These are phyloP conservation scores for Maniola hyperantus DNA, from an alignment of 2,888 invertebrate genomes.

Conservation along the genomic window DNA sequence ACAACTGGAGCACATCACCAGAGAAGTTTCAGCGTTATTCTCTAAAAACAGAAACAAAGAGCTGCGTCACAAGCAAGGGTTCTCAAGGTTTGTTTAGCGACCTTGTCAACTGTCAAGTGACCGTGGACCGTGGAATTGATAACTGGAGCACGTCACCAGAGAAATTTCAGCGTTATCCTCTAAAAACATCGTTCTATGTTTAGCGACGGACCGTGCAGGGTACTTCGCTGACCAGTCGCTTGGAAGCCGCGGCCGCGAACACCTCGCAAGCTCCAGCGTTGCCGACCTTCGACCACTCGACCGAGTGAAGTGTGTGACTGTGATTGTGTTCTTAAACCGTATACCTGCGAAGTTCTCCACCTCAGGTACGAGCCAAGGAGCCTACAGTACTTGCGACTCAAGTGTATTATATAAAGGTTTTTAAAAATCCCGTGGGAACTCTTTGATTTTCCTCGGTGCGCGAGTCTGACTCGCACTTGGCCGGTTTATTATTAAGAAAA, in stretches of 20 bases:
- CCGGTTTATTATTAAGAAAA: too few species aligned
- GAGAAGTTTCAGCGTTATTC: conserved; percentile 68
- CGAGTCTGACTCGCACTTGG: too few species aligned
- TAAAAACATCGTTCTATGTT: conserved; percentile 61
- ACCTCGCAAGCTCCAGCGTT: conserved; percentile 74
- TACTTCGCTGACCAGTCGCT: conserved; percentile 69
- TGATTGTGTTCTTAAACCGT: conserved; percentile 66
- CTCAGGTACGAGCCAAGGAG: conserved; percentile 41
- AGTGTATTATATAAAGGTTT: conserved; percentile 23
- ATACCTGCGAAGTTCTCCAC: conserved; percentile 34
- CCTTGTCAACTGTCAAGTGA: conserved; percentile 65
- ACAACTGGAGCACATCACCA: conserved; percentile 50
- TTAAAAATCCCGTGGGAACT: too few species aligned
- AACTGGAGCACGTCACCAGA: conserved; percentile 53
- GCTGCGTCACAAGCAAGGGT: too few species aligned
- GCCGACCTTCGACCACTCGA: conserved; percentile 75
- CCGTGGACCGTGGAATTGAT: conserved; percentile 48
- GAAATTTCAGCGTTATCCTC: conserved; percentile 66
- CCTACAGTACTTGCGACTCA: neutral
- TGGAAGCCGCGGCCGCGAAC: conserved; percentile 77
- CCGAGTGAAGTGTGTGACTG: conserved; percentile 80
- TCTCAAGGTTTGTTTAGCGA: conserved; percentile 67
- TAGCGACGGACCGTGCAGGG: conserved; percentile 60
- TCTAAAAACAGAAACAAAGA: too few species aligned
- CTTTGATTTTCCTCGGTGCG: too few species aligned